phyloP scores from a whole-genome alignment of 1,140 invertebrate species.

The Caerostris darwini region DNA sequence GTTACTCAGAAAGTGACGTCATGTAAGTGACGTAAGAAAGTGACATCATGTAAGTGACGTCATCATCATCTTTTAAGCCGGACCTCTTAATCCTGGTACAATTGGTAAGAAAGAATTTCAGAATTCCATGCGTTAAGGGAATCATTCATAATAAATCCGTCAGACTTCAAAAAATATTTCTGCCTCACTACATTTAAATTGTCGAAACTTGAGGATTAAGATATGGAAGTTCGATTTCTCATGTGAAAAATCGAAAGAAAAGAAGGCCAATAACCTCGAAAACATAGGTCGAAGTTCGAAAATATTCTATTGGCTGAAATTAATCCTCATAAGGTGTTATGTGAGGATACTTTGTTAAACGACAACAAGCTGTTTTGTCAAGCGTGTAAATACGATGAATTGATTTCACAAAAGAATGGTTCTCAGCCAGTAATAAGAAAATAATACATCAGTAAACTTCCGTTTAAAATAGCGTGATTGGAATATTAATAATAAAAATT shows the following conservation, averaged over 20 bases:
- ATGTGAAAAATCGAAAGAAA: background rate
- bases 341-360: background rate
- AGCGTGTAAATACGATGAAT: conserved; percentile 35
- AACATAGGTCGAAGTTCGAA: background rate
- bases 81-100: background rate
- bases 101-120: background rate
- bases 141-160: background rate
- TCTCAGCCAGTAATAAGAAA: background rate
- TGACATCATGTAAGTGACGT: background rate
- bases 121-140: background rate
- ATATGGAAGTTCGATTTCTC: background rate
- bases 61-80: conserved; percentile 1
- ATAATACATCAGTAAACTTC: conserved; percentile 50
- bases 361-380: conserved; percentile 56
- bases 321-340: background rate
- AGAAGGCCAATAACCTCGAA: background rate
- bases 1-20: background rate
- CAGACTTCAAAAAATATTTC: conserved; percentile 26
- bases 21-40: background rate
- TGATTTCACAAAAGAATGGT: conserved; percentile 16
- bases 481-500: background rate
- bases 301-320: background rate
- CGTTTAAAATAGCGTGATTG: background rate
- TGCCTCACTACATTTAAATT: background rate
- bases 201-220: background rate